Evolutionary conservation across 2,888 invertebrate species (phyloP).

Genomic region (Pyrrhia umbra): DNA sequence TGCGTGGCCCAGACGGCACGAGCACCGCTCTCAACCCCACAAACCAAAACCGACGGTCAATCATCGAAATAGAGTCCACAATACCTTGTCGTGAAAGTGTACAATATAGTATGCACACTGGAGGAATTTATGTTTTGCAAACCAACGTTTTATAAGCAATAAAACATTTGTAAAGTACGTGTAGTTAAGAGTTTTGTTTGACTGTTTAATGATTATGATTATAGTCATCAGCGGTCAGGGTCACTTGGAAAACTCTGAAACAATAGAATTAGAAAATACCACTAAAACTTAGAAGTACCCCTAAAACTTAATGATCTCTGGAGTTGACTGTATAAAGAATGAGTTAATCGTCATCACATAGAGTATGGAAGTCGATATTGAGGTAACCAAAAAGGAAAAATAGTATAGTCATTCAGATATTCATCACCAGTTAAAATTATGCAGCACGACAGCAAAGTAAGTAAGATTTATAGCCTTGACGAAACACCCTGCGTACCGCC

Average conservation of each 20-base stretch:
- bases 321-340: too few species aligned
- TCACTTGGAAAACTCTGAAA: not conserved
- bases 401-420: too few species aligned
- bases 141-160: conserved; percentile 49
- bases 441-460: too few species aligned
- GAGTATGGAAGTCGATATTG: too few species aligned
- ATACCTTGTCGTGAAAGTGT: conserved; percentile 14
- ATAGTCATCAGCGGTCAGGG: not conserved
- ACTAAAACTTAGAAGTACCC: too few species aligned
- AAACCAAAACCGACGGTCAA: conserved; percentile 24
- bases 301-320: too few species aligned
- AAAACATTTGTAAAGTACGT: conserved; percentile 36
- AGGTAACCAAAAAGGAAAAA: too few species aligned
- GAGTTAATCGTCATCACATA: too few species aligned
- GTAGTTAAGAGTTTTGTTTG: conserved; percentile 22
- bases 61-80: conserved; percentile 17
- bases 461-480: too few species aligned
- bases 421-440: too few species aligned
- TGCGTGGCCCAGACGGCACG: conserved; percentile 39
- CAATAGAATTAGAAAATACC: not conserved
- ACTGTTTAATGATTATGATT: conserved; percentile 17
- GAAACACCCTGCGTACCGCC: too few species aligned
- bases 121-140: conserved; percentile 51
- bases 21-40: conserved; percentile 10
- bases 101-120: conserved; percentile 27